These are phyloP conservation scores for Melanerpes formicivorus DNA, from an alignment of 2,113 vertebrate species.

Conservation along the genomic window DNA sequence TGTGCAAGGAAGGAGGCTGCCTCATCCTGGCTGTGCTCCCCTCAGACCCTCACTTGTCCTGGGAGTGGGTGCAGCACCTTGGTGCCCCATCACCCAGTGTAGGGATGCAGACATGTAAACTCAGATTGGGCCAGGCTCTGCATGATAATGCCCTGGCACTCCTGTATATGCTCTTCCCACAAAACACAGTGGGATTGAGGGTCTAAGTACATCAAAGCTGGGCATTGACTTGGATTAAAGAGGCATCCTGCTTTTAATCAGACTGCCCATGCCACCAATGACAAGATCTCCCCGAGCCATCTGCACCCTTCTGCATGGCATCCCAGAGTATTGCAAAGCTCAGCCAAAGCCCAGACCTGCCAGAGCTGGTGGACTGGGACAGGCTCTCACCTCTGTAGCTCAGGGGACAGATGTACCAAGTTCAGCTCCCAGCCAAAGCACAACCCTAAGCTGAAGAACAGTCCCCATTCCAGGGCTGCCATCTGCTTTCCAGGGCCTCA, in stretches of 20 bases:
- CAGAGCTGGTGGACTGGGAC: neutral
- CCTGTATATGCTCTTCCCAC: neutral
- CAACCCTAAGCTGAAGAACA: neutral
- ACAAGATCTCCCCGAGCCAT: neutral
- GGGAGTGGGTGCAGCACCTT: neutral
- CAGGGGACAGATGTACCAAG: accelerated
- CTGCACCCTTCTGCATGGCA: neutral
- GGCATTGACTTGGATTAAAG: neutral
- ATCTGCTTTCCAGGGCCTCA: neutral
- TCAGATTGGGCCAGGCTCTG: neutral
- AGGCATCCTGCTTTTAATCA: neutral
- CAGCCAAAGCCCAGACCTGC: neutral
- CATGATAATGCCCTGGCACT: neutral
- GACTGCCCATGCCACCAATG: accelerated
- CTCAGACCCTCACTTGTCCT: neutral
- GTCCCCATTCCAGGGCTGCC: neutral
- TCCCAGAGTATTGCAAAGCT: neutral
- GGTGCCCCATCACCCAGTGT: neutral
- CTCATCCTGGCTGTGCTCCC: accelerated
- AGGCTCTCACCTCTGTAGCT: neutral
- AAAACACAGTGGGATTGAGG: neutral
- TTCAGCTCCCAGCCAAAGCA: neutral
- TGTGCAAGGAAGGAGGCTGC: neutral
- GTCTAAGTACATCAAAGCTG: neutral
- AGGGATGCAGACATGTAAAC: neutral